Evolutionary conservation across 2,797 vertebrate genomes (phyloP).

Genomic region (Podarcis lilfordi): DNA sequence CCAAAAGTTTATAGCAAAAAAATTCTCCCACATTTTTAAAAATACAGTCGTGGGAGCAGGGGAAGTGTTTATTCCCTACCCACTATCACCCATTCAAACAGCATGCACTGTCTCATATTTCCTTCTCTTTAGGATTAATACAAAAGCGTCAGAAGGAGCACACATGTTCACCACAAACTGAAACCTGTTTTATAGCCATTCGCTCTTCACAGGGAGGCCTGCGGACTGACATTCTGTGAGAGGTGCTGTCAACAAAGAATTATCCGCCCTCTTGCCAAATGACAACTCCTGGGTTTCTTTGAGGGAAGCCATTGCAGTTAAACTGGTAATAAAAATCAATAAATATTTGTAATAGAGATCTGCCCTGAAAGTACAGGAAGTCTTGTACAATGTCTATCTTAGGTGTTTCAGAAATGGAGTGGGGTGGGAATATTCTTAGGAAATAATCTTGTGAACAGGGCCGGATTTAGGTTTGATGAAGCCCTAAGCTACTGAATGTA

Average conservation of each 20-base stretch:
- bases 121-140: not conserved
- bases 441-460: not conserved
- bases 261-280: not conserved
- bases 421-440: too few species aligned
- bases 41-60: too few species aligned
- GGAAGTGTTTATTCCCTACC: not conserved
- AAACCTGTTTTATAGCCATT: not conserved
- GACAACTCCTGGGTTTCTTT: not conserved
- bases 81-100: not conserved
- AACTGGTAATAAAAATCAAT: not conserved
- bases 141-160: not conserved
- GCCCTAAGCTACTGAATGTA: too few species aligned
- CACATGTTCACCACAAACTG: not conserved
- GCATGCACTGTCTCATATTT: not conserved
- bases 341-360: too few species aligned
- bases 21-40: too few species aligned
- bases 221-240: not conserved
- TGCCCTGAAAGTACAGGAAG: not conserved
- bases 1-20: too few species aligned
- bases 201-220: not conserved
- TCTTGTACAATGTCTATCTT: not conserved
- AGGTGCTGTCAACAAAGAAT: not conserved
- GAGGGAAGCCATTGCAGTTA: not conserved
- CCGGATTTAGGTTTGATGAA: too few species aligned
- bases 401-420: not conserved